Base-by-base conservation (phyloP, 1,140 invertebrate genomes). In the Rhopalosiphum maidis region DNA sequence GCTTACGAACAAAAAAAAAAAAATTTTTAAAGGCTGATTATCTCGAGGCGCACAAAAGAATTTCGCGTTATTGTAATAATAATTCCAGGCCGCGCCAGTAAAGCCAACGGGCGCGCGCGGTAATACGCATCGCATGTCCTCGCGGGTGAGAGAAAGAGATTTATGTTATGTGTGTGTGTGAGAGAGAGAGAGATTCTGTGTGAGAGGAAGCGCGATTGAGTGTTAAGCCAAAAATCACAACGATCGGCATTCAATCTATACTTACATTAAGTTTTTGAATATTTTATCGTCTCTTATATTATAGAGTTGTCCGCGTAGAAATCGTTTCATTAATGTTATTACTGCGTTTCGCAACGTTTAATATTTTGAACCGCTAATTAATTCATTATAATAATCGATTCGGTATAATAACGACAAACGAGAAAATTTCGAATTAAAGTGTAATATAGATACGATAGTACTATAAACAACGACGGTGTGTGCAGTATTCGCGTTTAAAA, bases 41-140 rank as follows among this genome's bases (percentile, higher is more conserved):
- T 43, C 85, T 46, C 23, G n/a, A 77, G 8, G 41, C 43, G 85
- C 43, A 86, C 85, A 86, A 86, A 86, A n/a, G 85, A 86, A 86
- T 86, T 46, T 46, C 25, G 3, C 85, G 15, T 41, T 86, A 86
- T 86, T 86, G 85, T 46, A 86, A 86, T 86, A 86, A 41, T 25
- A 46, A 86, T 86, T 25, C 37, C 37, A 43, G 9, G n/a, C 85
- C 25, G 4, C 37, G 46, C 23, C 25, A 15, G 8, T 86, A n/a
- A 15, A 77, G 60, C 60, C 60, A n/a, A n/a, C 15, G 60, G n/a
- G 60, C 60, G n/a, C 0, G 15, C 60, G 15, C 30, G 30, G 30
- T 18, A 35, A 11, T 77, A 77, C n/a, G n/a, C 60, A 77, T 77
- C n/a, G 60, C 4, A n/a, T 18, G 30, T n/a, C 30, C 1, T 15